Base-by-base conservation (phyloP, 2,113 vertebrate genomes). In the Tenebrosternarchus preto region DNA sequence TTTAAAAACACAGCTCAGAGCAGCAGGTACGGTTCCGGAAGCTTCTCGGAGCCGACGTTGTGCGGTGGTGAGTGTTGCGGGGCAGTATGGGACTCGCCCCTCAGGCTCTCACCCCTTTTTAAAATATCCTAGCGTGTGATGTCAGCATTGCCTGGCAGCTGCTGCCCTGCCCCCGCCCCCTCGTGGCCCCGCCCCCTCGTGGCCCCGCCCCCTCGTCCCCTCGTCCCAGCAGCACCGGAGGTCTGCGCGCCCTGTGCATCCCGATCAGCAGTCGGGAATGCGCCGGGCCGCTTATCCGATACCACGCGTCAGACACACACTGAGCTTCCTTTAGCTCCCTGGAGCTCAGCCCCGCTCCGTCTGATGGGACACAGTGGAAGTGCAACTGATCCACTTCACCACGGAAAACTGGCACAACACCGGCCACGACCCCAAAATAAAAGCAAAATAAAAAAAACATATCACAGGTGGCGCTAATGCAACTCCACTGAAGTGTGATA, bases 111-210 rank as follows among this genome's bases (percentile, higher is more conserved):
- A 93, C 92, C 92, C 92, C 93, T 92, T 95, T 96, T 95, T 92
- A 96, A 96, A 95, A 90, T 92, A 94, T 92, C 92, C 91, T 88
- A 88, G 93, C 88, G 81, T 85, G 90, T 92, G 91, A 93, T 94
- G 93, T 95, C 94, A 95, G 93, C 91, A 91, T 90, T 93, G 92
- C 36, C 91, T 93, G 95, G 92, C 90, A 94, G 94, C 96, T 95
- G 95, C 93, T 93, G 90, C 55, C 87, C 66, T 59, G 64, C n/a
- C n/a, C n/a, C n/a, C n/a, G n/a, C n/a, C 78, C 78, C 85, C 70
- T 76, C 84, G 81, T 71, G 83, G 81, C 83, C 61, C 71, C 86
- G 84, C 85, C 84, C 81, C 75, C 74, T 76, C 27, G n/a, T 2
- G 8, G 27, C n/a, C 9, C 63, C 55, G 46, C 63, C 61, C 46